Percentiles rank a stretch among this genome's conserved stretches.
Conservation (phyloP, 2,888 invertebrate genomes). For the Arrhopalites spinosus region DNA sequence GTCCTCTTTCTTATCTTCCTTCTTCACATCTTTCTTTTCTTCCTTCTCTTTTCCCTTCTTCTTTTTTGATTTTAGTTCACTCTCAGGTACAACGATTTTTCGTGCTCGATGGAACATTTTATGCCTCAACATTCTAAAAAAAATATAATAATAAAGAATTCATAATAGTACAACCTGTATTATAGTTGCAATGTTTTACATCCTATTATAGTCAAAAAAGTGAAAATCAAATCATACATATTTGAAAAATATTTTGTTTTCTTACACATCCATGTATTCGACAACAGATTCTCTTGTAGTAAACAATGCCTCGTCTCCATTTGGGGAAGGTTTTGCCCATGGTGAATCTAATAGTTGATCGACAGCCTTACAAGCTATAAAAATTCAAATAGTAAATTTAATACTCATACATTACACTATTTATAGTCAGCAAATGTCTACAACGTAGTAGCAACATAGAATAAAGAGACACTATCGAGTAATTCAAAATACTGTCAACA, state of each 20-base stretch:
- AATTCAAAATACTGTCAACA: neutral
- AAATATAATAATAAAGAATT: constrained; percentile 26
- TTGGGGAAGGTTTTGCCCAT: constrained; percentile 70
- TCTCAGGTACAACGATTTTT: constrained; percentile 77
- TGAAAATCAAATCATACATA: too few species aligned
- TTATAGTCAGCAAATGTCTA: neutral
- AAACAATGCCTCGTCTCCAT: constrained; percentile 75
- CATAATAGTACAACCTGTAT: neutral
- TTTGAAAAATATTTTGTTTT: constrained; percentile 12
- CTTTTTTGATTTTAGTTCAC: constrained; percentile 63
- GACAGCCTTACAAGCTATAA: constrained; percentile 80
- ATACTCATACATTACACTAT: neutral
- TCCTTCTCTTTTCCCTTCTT: constrained; percentile 61
- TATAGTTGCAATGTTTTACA: too few species aligned
- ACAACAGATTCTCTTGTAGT: constrained; percentile 78
- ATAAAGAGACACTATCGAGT: too few species aligned
- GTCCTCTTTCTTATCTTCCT: constrained; percentile 61
- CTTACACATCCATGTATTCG: constrained; percentile 72
- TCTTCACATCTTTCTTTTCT: constrained; percentile 62
- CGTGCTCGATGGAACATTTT: constrained; percentile 95
- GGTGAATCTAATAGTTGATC: constrained; percentile 89
- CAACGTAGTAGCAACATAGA: too few species aligned
- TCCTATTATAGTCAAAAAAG: too few species aligned
- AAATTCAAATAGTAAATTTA: constrained; percentile 3
- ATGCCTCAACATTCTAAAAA: constrained; percentile 76